These are phyloP conservation scores for Leucophora obtusa DNA, from an alignment of 2,888 invertebrate genomes.

Conservation along the genomic window DNA sequence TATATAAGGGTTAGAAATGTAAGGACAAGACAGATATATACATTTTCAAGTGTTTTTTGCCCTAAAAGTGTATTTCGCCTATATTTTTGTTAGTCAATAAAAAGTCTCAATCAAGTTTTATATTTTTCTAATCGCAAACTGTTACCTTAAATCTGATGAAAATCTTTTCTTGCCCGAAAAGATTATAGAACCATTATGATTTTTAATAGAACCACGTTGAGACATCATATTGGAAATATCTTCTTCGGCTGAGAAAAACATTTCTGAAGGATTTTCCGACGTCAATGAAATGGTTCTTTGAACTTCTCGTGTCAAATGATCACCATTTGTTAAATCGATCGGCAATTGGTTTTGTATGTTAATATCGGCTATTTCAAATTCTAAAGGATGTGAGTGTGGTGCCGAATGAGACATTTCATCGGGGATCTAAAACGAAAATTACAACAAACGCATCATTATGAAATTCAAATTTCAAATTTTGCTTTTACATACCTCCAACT, in stretches of 20 bases:
- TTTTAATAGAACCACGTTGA: slow-evolving; percentile 75
- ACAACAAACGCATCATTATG: too few species aligned
- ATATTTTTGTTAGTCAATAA: too few species aligned
- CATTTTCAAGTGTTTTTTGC: too few species aligned
- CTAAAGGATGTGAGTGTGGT: slow-evolving; percentile 78
- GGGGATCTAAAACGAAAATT: slow-evolving; percentile 71
- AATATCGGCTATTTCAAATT: slow-evolving; percentile 78
- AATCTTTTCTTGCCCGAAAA: slow-evolving; percentile 78
- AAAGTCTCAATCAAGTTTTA: too few species aligned
- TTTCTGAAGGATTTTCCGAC: slow-evolving; percentile 93
- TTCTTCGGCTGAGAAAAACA: slow-evolving; percentile 96
- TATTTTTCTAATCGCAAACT: not conserved
- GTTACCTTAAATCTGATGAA: slow-evolving; percentile 77
- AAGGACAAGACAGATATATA: too few species aligned
- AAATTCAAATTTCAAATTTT: too few species aligned
- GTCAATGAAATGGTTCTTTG: slow-evolving; percentile 92
- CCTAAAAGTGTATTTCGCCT: too few species aligned
- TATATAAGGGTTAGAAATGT: too few species aligned
- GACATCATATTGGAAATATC: slow-evolving; percentile 81
- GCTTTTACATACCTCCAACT: slow-evolving; percentile 77
- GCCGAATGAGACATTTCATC: slow-evolving; percentile 79
- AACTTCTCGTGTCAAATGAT: slow-evolving; percentile 76
- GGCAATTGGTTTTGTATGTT: slow-evolving; percentile 69
- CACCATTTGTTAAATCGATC: slow-evolving; percentile 68
- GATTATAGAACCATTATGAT: slow-evolving; percentile 76